Conservation (phyloP, 1,140 invertebrate genomes). For the Hycleus cichorii region DNA sequence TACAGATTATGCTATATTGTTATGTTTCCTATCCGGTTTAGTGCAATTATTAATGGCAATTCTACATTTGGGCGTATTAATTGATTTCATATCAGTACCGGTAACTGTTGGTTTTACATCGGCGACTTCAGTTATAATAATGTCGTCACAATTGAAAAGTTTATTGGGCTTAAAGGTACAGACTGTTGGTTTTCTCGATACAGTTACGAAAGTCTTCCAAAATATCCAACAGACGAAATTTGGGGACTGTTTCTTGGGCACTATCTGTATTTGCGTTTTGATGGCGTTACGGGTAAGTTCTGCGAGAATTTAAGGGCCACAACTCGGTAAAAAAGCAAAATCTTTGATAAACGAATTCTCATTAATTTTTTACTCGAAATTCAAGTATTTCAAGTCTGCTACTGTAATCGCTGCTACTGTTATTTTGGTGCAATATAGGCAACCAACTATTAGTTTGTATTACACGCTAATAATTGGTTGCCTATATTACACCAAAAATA, state of each 20-base stretch:
- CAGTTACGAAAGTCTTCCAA: slow-evolving; percentile 53
- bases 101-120: slow-evolving; percentile 92
- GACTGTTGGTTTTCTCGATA: slow-evolving; percentile 64
- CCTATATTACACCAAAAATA: too few species aligned
- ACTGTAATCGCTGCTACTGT: too few species aligned
- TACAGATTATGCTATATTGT: slow-evolving; percentile 71
- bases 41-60: slow-evolving; percentile 78
- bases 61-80: slow-evolving; percentile 84
- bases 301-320: background rate
- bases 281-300: slow-evolving; percentile 62
- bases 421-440: too few species aligned
- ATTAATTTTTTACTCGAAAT: too few species aligned
- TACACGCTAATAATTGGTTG: too few species aligned
- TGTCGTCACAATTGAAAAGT: slow-evolving; percentile 78
- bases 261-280: slow-evolving; percentile 61
- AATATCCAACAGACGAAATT: slow-evolving; percentile 55
- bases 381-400: too few species aligned
- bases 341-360: too few species aligned
- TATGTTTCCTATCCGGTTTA: slow-evolving; percentile 76
- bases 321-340: too few species aligned
- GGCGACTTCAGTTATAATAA: slow-evolving; percentile 88
- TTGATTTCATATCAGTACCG: slow-evolving; percentile 90
- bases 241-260: slow-evolving; percentile 62
- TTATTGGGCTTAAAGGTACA: slow-evolving; percentile 70
- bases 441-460: too few species aligned